Conservation (phyloP, 2,113 vertebrate genomes). For the Cathartes aura region DNA sequence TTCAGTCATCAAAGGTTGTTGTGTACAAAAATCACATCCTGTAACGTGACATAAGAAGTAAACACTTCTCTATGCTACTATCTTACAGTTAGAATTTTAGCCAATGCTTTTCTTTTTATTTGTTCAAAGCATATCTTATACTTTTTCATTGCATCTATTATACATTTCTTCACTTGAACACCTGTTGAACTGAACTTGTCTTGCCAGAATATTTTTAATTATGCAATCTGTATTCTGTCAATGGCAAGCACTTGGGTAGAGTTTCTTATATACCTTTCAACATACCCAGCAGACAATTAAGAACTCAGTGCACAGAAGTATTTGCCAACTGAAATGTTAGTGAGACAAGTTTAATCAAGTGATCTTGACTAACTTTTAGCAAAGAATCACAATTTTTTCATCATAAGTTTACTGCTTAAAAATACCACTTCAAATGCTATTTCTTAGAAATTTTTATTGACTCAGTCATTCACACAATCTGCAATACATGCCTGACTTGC, state of each 20-base stretch:
- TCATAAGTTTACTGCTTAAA: conserved; percentile 18
- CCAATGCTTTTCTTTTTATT: conserved; percentile 64
- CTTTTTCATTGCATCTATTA: conserved; percentile 62
- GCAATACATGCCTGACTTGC: conserved; percentile 5
- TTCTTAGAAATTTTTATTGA: conserved; percentile 41
- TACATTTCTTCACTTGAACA: conserved; percentile 71
- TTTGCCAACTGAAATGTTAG: conserved; percentile 70
- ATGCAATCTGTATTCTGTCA: conserved; percentile 75
- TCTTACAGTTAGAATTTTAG: conserved; percentile 65
- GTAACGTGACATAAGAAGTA: neutral
- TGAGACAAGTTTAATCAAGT: conserved; percentile 70
- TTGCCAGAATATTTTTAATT: conserved; percentile 76
- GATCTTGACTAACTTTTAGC: conserved; percentile 49
- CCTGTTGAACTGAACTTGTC: conserved; percentile 72
- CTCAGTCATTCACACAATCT: neutral
- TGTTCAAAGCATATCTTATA: conserved; percentile 47
- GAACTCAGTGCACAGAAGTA: conserved; percentile 63
- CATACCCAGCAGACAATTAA: conserved; percentile 64
- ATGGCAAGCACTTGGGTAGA: conserved; percentile 70
- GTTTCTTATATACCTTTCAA: conserved; percentile 78
- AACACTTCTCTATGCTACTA: conserved; percentile 53
- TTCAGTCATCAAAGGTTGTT: neutral
- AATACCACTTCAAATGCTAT: conserved; percentile 28
- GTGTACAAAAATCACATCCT: neutral
- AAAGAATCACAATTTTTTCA: conserved; percentile 36